Base-by-base conservation (phyloP, 2,797 vertebrate species). In the Danio jaintianensis region DNA sequence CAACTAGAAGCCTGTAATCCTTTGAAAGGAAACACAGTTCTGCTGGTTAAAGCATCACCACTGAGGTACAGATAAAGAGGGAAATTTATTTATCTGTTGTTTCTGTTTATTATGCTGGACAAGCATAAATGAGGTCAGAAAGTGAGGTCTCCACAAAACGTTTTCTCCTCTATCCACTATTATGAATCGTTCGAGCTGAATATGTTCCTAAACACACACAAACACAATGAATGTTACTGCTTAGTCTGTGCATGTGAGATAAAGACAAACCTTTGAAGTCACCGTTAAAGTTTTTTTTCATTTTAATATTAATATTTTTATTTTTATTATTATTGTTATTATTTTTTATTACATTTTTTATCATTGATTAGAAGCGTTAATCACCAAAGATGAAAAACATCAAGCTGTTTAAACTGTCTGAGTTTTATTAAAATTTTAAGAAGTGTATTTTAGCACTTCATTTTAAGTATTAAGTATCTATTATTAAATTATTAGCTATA, bases 1-100 rank as follows among this genome's bases (percentile, higher is more conserved):
- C 76, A 79, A 62, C 67, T 43, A 61, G 48, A 77, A 85, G 56
- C 78, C 53, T 52, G 50, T 83, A 83, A 83, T 85, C 78, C n/a
- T 29, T 55, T 56, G n/a, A 13, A 53, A 52, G 45, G 38, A 80
- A 79, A 76, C 45, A 63, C 55, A 78, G 63, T 20, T 73, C 15
- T 68, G 43, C 20, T 6, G 22, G 71, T 78, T 59, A 50, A 43
- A 74, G 9, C 29, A 50, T 74, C 50, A n/a, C 56, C 40, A 40
- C 47, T 42, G 67, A 40, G 69, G 9, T 15, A 79, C 18, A 50
- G 43, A 59, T 47, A 13, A 50, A 64, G 18, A 69, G 38, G 50
- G 43, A 77, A 40, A 48, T 69, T 70, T 18, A 15, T 68, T 56
- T 47, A 56, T 29, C 61, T 58, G 45, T 53, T 18, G 38, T 72